Percentiles rank a stretch among this genome's conserved stretches.
Conservation (phyloP, 2,797 vertebrate genomes). For the Hypotaenidia philippensis region DNA sequence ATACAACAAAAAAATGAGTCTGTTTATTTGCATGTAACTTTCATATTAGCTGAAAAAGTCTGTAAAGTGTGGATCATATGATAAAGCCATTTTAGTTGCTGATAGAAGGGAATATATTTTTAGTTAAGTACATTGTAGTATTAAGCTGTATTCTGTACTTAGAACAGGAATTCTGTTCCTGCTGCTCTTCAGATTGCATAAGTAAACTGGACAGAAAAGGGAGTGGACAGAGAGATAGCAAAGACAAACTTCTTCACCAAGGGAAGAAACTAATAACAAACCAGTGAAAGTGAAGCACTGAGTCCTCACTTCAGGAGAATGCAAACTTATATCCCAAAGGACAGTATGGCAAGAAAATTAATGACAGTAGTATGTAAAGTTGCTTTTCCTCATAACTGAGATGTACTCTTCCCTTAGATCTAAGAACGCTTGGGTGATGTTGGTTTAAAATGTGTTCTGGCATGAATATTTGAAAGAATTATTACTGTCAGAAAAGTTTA, state of each 20-base stretch:
- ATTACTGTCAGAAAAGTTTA: conserved; percentile 37
- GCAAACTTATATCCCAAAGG: conserved; percentile 28
- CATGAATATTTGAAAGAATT: conserved; percentile 29
- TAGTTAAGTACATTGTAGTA: neutral
- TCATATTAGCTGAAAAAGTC: neutral
- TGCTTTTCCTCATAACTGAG: neutral
- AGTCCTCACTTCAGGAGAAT: conserved; percentile 35
- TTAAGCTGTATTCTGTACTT: neutral
- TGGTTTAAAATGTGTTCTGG: neutral
- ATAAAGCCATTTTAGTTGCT: neutral
- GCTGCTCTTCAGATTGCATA: neutral
- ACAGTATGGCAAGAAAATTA: conserved; percentile 24
- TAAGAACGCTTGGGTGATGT: neutral
- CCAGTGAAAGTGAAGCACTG: conserved; percentile 26
- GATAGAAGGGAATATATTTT: neutral
- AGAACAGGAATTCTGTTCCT: neutral
- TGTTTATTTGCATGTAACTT: neutral
- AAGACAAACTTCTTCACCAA: conserved; percentile 13
- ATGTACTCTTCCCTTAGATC: neutral
- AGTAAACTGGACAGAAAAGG: neutral
- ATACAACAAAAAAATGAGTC: neutral
- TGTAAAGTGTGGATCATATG: neutral
- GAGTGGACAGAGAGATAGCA: neutral
- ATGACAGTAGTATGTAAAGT: neutral
- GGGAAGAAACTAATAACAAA: conserved; percentile 29